Conservation (phyloP, 2,113 vertebrate genomes). For the Xerus inauris region DNA sequence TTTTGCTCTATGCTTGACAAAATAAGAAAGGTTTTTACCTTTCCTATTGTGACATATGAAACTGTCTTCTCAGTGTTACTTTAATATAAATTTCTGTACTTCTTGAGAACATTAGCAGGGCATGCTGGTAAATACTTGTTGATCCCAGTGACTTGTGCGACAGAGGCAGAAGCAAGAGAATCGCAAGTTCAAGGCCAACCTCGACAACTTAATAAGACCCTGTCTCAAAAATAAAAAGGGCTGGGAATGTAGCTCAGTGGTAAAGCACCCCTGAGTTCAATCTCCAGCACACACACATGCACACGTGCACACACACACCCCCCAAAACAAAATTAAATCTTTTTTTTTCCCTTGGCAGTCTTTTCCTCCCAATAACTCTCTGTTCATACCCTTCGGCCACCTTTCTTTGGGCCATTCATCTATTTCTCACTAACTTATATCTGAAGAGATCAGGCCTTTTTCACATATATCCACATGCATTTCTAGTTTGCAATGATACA, state of each 20-base stretch:
- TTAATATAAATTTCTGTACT: slow-evolving; percentile 21
- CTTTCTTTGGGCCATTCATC: neutral
- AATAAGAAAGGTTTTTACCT: neutral
- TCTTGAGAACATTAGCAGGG: neutral
- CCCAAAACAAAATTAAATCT: no score
- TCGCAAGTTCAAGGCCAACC: no score
- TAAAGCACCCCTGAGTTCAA: no score
- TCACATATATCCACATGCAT: neutral
- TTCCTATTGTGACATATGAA: neutral
- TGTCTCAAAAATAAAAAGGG: no score
- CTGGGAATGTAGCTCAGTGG: no score
- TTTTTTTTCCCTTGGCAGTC: slow-evolving; percentile 10
- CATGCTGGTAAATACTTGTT: no score
- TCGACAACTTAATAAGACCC: no score
- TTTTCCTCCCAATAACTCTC: neutral
- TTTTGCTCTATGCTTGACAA: neutral
- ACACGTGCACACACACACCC: no score
- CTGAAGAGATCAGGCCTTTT: neutral
- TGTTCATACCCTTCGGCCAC: neutral
- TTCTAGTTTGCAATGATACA: neutral
- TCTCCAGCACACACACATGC: no score
- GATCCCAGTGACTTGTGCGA: no score
- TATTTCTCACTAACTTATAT: slow-evolving; percentile 9
- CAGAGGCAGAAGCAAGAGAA: no score
- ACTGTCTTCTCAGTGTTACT: neutral